These are phyloP conservation scores for Penaeus monodon DNA, from an alignment of 2,888 invertebrate species.

Conservation along the genomic window DNA sequence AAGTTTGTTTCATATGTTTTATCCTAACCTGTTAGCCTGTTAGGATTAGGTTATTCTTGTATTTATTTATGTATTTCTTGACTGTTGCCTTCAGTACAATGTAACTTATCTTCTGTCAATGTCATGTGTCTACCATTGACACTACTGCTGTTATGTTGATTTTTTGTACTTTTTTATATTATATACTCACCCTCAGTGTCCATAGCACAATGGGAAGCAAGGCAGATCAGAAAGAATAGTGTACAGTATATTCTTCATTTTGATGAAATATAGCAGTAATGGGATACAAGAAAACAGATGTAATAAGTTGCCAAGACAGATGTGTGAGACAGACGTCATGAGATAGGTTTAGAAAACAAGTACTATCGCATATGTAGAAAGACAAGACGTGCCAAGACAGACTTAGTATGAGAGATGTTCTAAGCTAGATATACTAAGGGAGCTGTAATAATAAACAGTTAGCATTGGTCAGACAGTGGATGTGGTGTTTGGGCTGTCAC, in stretches of 20 bases:
- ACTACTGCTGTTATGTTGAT: slow-evolving; percentile 47
- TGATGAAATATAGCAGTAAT: slow-evolving; percentile 9
- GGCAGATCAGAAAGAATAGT: slow-evolving; percentile 38
- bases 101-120: slow-evolving; percentile 35
- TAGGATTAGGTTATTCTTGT: slow-evolving; percentile 39
- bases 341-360: neutral
- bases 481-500: slow-evolving; percentile 24
- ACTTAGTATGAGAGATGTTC: no score
- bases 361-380: neutral
- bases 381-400: neutral
- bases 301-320: slow-evolving; percentile 7
- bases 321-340: no score
- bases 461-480: slow-evolving; percentile 21
- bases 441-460: slow-evolving; percentile 6
- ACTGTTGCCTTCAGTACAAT: slow-evolving; percentile 42
- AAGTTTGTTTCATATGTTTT: slow-evolving; percentile 32
- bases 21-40: slow-evolving; percentile 22
- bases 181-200: slow-evolving; percentile 46
- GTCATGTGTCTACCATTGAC: slow-evolving; percentile 33
- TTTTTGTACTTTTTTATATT: slow-evolving; percentile 59
- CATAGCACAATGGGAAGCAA: slow-evolving; percentile 54
- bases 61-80: slow-evolving; percentile 44
- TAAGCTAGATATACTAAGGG: no score
- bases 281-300: slow-evolving; percentile 14
- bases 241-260: slow-evolving; percentile 15